Conservation (phyloP, 2,797 vertebrate genomes). For the Tokudaia tokunoshimensis region DNA sequence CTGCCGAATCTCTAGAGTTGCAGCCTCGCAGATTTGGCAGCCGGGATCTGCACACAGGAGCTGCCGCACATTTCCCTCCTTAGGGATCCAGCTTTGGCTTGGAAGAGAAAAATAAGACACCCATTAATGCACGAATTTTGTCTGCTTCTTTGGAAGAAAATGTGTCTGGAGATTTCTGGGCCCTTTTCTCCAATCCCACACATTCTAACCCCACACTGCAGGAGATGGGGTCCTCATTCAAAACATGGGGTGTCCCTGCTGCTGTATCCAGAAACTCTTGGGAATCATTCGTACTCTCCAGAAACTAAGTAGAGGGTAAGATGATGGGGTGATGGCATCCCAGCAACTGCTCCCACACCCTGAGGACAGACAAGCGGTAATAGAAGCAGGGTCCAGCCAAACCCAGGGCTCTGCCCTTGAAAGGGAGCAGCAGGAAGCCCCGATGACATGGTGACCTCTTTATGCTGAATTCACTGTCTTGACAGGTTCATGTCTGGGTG, state of each 20-base stretch:
- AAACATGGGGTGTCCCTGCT: neutral
- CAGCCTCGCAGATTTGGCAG: conserved; percentile 68
- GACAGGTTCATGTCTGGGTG: neutral
- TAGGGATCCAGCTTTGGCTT: conserved; percentile 76
- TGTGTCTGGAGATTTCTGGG: neutral
- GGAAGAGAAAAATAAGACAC: conserved; percentile 9
- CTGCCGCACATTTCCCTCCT: conserved; percentile 55
- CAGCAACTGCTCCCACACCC: neutral
- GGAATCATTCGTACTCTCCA: neutral
- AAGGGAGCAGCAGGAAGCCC: neutral
- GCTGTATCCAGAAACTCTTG: neutral
- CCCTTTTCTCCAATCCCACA: neutral
- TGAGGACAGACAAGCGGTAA: neutral
- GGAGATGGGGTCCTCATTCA: neutral
- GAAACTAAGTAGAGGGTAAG: neutral
- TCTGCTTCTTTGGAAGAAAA: neutral
- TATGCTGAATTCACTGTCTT: neutral
- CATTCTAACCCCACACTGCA: neutral
- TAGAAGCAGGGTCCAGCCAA: neutral
- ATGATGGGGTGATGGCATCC: neutral
- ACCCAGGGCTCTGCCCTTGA: conserved; percentile 3
- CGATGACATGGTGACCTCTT: neutral
- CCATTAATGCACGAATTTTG: neutral
- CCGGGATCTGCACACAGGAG: conserved; percentile 74
- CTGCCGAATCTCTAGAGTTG: conserved; percentile 67